These are phyloP conservation scores for Neelides folsomi DNA, from an alignment of 2,888 invertebrate genomes.

Conservation along the genomic window DNA sequence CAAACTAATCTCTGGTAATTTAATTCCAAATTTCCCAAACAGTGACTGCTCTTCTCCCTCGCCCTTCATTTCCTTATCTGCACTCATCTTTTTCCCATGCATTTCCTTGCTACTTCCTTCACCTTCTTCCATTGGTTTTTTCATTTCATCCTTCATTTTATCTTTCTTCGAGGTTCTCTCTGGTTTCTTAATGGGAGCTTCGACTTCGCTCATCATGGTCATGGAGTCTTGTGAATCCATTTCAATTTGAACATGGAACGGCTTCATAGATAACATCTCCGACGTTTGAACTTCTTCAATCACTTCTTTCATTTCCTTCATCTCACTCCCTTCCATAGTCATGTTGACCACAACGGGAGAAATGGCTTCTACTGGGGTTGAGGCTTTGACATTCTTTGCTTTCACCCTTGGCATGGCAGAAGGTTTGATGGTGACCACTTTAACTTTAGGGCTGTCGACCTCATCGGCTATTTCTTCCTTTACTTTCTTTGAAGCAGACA, in stretches of 20 bases:
- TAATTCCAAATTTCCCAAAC: constrained; percentile 33
- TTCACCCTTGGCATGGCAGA: constrained; percentile 26
- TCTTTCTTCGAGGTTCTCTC: constrained; percentile 7
- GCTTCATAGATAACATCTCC: background rate
- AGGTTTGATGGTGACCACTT: constrained; percentile 19
- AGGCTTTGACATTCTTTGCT: constrained; percentile 24
- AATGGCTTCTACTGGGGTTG: constrained; percentile 24
- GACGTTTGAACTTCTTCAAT: background rate
- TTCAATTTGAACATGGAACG: background rate
- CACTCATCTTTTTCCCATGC: background rate
- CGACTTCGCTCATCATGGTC: no score
- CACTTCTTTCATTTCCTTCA: constrained; percentile 9
- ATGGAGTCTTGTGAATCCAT: background rate
- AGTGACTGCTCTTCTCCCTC: constrained; percentile 20
- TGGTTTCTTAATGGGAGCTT: constrained; percentile 7
- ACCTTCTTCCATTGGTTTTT: background rate
- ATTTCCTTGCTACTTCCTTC: constrained; percentile 4
- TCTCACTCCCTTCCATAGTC: constrained; percentile 7
- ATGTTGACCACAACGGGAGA: constrained; percentile 21
- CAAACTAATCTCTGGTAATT: constrained; percentile 33
- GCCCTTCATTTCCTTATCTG: constrained; percentile 5
- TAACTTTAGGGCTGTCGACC: constrained; percentile 19
- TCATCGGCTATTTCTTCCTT: constrained; percentile 21
- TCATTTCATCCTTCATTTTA: constrained; percentile 6
- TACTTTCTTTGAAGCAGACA: constrained; percentile 9